phyloP scores from a whole-genome alignment of 2,888 invertebrate species.

The Eupithecia subfuscata region DNA sequence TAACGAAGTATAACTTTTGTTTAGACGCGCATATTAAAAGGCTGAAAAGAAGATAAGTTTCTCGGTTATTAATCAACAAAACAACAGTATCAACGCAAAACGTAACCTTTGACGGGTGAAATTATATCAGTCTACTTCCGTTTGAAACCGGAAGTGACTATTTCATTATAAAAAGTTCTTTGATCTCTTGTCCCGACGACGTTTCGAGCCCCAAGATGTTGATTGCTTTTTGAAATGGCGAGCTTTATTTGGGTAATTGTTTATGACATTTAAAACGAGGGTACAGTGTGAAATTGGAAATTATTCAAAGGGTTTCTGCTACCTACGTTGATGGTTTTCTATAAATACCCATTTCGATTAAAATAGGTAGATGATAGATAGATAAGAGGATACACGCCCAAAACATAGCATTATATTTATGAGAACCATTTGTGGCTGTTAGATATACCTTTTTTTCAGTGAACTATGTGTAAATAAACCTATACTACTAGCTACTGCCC shows the following conservation, averaged over 20 bases:
- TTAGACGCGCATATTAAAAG: too few species aligned
- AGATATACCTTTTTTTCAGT: too few species aligned
- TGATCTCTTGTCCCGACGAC: slow-evolving; percentile 32
- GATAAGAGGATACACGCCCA: not conserved
- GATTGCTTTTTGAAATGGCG: slow-evolving; percentile 16
- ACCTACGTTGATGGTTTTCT: not conserved
- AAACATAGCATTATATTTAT: not conserved
- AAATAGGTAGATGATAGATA: not conserved
- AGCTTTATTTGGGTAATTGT: slow-evolving; percentile 22
- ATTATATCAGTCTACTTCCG: not conserved
- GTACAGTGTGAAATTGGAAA: slow-evolving; percentile 9
- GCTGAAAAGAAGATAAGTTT: not conserved
- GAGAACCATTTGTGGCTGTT: not conserved
- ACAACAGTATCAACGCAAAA: not conserved
- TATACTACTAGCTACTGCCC: too few species aligned
- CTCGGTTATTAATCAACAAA: not conserved
- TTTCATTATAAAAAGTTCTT: slow-evolving; percentile 52
- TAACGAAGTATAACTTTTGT: too few species aligned
- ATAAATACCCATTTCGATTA: not conserved
- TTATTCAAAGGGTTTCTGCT: slow-evolving; percentile 10
- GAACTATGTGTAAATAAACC: too few species aligned
- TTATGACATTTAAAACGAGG: slow-evolving; percentile 19
- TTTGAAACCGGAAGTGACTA: slow-evolving; percentile 60
- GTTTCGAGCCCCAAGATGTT: slow-evolving; percentile 12
- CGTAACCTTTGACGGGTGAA: not conserved